These are phyloP conservation scores for Sphaeridia pumilis DNA, from an alignment of 2,888 invertebrate species.

Conservation along the genomic window DNA sequence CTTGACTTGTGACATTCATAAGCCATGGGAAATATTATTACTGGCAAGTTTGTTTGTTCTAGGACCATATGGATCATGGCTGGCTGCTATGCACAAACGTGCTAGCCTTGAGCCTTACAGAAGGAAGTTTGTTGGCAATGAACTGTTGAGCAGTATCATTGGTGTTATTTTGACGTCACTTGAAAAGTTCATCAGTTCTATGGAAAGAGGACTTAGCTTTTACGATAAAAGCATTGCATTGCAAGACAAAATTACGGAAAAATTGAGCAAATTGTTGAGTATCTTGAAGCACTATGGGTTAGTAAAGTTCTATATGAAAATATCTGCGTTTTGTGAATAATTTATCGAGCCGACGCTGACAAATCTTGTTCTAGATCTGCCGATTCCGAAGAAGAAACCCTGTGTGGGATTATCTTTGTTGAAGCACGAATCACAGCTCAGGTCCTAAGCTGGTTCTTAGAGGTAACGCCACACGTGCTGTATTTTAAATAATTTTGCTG, in stretches of 20 bases:
- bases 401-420: constrained; percentile 62
- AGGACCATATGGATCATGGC: constrained; percentile 12
- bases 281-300: constrained; percentile 51
- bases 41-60: no score
- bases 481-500: no score
- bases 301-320: no score
- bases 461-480: constrained; percentile 28
- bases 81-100: constrained; percentile 12
- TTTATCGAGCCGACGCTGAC: no score
- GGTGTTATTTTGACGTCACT: no score
- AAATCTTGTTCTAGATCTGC: no score
- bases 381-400: constrained; percentile 40
- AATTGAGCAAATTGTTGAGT: constrained; percentile 51
- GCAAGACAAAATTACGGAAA: constrained; percentile 43
- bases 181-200: constrained; percentile 2
- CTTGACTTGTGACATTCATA: no score
- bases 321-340: no score
- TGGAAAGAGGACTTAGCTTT: not conserved
- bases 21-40: no score
- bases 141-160: not conserved
- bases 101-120: constrained; percentile 5
- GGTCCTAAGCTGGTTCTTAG: constrained; percentile 20
- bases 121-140: no score
- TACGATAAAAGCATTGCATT: constrained; percentile 1
- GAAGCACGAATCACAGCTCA: constrained; percentile 52